Percentiles rank a stretch among this genome's conserved stretches.
These are phyloP conservation scores for Rhagoletis zephyria DNA, from an alignment of 1,140 invertebrate species.

Conservation along the genomic window DNA sequence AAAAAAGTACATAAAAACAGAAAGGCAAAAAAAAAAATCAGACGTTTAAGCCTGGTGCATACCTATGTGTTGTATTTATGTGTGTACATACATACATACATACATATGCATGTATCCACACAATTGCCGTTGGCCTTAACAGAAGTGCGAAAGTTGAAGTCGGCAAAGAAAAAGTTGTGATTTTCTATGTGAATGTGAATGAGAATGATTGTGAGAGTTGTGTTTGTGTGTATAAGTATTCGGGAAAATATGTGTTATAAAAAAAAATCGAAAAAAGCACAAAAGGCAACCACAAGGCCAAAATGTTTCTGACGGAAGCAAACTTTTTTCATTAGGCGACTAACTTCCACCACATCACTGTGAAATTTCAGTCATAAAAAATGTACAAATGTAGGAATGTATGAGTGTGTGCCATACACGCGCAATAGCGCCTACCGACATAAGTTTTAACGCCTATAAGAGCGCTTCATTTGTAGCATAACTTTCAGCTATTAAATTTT, in stretches of 20 bases:
- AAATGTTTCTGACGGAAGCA: background rate
- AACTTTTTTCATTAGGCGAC: conserved; percentile 13
- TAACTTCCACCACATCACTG: background rate
- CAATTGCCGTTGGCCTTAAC: background rate
- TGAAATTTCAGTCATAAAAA: too few species aligned
- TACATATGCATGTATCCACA: background rate
- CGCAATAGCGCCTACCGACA: too few species aligned
- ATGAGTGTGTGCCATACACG: too few species aligned
- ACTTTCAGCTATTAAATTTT: background rate
- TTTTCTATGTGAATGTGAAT: background rate
- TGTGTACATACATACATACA: background rate
- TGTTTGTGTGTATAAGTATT: too few species aligned
- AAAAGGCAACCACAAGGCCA: conserved; percentile 11
- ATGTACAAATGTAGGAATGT: too few species aligned
- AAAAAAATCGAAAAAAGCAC: background rate
- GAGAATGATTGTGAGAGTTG: too few species aligned
- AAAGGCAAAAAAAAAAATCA: background rate
- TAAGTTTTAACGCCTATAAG: background rate
- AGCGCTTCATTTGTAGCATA: background rate
- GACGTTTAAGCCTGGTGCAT: background rate
- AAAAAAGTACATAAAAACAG: too few species aligned
- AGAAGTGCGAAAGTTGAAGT: background rate
- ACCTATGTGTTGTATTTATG: too few species aligned
- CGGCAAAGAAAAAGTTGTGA: conserved; percentile 16
- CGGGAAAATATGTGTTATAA: background rate